Conservation (phyloP, 2,797 vertebrate species). For the Danionella dracula region DNA sequence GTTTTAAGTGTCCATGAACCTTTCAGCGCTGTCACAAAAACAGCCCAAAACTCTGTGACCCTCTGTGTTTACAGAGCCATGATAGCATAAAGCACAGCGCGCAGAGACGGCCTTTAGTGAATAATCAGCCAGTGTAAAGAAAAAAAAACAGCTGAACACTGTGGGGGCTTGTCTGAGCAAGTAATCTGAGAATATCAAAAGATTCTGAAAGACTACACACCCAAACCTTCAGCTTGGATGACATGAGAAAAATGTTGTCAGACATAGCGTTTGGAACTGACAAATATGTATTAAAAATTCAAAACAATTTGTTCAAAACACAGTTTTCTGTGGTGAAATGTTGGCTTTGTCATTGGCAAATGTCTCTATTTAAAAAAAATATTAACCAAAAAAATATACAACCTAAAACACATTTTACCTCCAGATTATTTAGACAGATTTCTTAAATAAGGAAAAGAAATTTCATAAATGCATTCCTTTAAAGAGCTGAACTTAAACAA, state of each 20-base stretch:
- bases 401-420: too few species aligned
- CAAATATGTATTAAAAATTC: too few species aligned
- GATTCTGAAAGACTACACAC: slow-evolving; percentile 49
- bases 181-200: slow-evolving; percentile 30
- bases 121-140: slow-evolving; percentile 7
- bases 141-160: neutral
- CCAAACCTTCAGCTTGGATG: slow-evolving; percentile 41
- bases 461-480: too few species aligned
- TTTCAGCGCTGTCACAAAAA: slow-evolving; percentile 6
- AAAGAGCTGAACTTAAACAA: too few species aligned
- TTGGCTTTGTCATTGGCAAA: too few species aligned
- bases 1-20: neutral
- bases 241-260: neutral
- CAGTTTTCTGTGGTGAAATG: too few species aligned
- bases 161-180: slow-evolving; percentile 50
- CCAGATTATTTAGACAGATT: too few species aligned
- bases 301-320: too few species aligned
- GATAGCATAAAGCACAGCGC: slow-evolving; percentile 17
- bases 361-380: too few species aligned
- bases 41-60: slow-evolving; percentile 39
- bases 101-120: slow-evolving; percentile 5
- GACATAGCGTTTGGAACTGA: too few species aligned
- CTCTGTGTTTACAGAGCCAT: slow-evolving; percentile 33
- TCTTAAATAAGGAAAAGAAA: too few species aligned
- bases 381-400: too few species aligned